A percentile compares a stretch with the other conserved stretches of the same genome.
Evolutionary conservation across 92 coral and sea anemone genomes (phyloP).

Genomic region (Epizoanthus ramosus): DNA sequence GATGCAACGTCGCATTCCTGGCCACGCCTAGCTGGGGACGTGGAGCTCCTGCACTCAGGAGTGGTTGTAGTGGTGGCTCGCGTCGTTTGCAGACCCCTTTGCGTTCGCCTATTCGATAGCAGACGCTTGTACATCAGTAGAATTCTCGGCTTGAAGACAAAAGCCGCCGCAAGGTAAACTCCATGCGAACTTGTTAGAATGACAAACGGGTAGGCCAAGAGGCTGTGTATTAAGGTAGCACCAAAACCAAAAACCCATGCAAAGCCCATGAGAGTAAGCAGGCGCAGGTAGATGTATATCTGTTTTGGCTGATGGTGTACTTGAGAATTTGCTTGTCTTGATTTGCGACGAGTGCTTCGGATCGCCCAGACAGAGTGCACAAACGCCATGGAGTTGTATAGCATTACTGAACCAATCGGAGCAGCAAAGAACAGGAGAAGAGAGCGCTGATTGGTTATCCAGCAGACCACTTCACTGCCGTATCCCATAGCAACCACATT

Average conservation of each 20-base stretch:
- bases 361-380: constrained; percentile 22
- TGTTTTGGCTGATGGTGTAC: constrained; percentile 2
- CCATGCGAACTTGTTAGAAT: constrained; percentile 20
- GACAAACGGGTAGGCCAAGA: constrained; percentile 17
- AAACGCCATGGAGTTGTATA: constrained; percentile 31
- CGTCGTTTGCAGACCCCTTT: background rate
- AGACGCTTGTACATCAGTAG: constrained; percentile 7
- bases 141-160: constrained; percentile 27
- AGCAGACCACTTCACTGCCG: constrained; percentile 69
- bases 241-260: constrained; percentile 27
- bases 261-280: constrained; percentile 19
- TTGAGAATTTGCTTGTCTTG: constrained; percentile 6
- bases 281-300: constrained; percentile 11
- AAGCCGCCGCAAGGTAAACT: constrained; percentile 13
- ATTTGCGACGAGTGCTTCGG: constrained; percentile 22
- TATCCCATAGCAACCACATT: constrained; percentile 76
- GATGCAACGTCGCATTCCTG: background rate
- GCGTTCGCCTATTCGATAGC: constrained; percentile 1
- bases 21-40: background rate
- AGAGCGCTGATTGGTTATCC: constrained; percentile 66
- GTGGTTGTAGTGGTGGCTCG: background rate
- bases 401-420: constrained; percentile 35
- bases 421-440: constrained; percentile 11
- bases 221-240: constrained; percentile 13
- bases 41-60: constrained; percentile 2